Conservation (phyloP, 2,113 vertebrate species). For the Struthio camelus region DNA sequence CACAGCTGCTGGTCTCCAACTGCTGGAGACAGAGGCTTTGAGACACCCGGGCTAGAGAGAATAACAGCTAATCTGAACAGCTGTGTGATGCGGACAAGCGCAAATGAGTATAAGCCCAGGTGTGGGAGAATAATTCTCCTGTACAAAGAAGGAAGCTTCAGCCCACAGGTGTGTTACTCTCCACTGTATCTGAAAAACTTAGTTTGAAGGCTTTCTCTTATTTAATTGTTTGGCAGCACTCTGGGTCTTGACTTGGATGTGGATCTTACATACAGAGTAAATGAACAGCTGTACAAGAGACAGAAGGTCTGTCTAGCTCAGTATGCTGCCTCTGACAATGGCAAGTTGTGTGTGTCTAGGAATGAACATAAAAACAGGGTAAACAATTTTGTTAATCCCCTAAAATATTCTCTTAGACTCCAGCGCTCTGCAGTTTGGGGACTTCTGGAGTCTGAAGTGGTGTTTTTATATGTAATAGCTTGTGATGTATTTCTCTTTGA, state of each 20-base stretch:
- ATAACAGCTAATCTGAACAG: conserved; percentile 56
- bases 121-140: conserved; percentile 41
- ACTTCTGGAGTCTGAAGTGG: not conserved
- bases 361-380: not conserved
- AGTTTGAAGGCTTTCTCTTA: conserved; percentile 18
- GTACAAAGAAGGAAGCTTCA: not conserved
- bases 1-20: conserved; percentile 43
- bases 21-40: conserved; percentile 50
- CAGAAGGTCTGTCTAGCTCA: not conserved
- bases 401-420: not conserved
- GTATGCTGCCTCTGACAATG: not conserved
- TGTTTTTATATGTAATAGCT: not conserved
- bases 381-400: not conserved
- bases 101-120: conserved; percentile 50
- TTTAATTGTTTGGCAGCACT: conserved; percentile 15
- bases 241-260: not conserved
- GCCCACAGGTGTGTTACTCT: not conserved
- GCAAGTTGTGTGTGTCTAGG: not conserved
- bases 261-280: not conserved
- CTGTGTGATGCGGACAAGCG: conserved; percentile 40
- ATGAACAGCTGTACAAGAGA: not conserved
- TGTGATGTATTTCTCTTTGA: not conserved
- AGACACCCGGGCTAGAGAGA: conserved; percentile 16
- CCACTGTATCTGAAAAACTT: conserved; percentile 21
- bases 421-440: not conserved